These are phyloP conservation scores for Drosophila putrida DNA, from an alignment of 2,888 invertebrate genomes.

Conservation along the genomic window DNA sequence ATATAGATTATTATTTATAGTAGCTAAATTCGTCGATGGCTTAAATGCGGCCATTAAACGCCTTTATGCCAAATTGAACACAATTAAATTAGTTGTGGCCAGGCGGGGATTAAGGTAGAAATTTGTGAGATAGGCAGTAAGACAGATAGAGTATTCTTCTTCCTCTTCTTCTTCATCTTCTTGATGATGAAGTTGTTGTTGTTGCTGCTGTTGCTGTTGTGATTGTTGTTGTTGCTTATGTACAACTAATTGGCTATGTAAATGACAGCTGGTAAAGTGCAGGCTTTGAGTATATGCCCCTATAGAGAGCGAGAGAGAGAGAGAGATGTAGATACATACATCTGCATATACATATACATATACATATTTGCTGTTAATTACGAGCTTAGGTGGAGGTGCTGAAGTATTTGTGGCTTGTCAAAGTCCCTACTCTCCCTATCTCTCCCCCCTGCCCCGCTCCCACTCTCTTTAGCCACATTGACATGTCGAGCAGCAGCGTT, in stretches of 20 bases:
- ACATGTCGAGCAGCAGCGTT: conserved; percentile 73
- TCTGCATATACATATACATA: conserved; percentile 11
- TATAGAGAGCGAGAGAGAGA: background rate
- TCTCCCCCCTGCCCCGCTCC: background rate
- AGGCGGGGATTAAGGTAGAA: conserved; percentile 68
- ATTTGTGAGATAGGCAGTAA: conserved; percentile 5
- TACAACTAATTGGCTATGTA: conserved; percentile 78
- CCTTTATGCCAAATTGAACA: conserved; percentile 79
- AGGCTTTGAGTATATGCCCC: conserved; percentile 33
- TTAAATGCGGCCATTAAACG: conserved; percentile 58
- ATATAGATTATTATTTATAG: conserved; percentile 21
- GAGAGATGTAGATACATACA: conserved; percentile 7
- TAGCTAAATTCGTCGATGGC: conserved; percentile 6
- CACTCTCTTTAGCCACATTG: conserved; percentile 57
- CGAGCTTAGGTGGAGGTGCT: conserved; percentile 63
- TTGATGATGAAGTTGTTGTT: conserved; percentile 8
- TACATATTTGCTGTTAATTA: conserved; percentile 71
- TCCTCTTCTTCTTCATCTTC: conserved; percentile 22
- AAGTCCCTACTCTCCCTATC: conserved; percentile 1
- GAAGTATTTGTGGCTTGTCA: conserved; percentile 65
- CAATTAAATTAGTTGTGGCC: conserved; percentile 79
- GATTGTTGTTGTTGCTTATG: conserved; percentile 57
- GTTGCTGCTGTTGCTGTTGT: conserved; percentile 10
- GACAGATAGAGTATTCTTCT: conserved; percentile 7
- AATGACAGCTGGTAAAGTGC: conserved; percentile 66